Percentiles rank a stretch among this genome's conserved stretches.
phyloP scores from a whole-genome alignment of 2,797 vertebrate species.

The Girardinus metallicus region DNA sequence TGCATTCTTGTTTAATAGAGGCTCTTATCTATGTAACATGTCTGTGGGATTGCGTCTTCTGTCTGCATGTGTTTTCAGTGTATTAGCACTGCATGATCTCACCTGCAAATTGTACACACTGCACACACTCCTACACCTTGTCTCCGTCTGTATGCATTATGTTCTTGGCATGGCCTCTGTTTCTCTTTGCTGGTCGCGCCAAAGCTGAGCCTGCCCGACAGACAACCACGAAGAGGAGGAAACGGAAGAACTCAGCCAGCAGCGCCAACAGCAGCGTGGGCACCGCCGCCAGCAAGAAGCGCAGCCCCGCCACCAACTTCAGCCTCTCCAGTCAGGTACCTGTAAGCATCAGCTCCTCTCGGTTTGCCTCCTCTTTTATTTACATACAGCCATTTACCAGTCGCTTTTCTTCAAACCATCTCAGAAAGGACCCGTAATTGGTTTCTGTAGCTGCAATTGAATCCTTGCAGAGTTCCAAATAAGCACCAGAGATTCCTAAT shows the following conservation, averaged over 20 bases:
- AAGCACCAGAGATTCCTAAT: conserved; percentile 38
- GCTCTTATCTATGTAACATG: conserved; percentile 27
- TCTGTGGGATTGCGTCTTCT: neutral
- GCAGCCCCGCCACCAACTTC: conserved; percentile 92
- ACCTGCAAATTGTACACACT: conserved; percentile 12
- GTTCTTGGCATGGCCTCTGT: conserved; percentile 75
- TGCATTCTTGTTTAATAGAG: conserved; percentile 31
- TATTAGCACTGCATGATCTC: conserved; percentile 9
- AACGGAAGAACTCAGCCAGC: conserved; percentile 99
- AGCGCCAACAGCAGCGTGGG: conserved; percentile 95
- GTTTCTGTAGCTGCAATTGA: conserved; percentile 19
- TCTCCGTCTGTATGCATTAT: conserved; percentile 75
- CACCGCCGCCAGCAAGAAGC: conserved; percentile 92
- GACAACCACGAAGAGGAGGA: conserved; percentile 96
- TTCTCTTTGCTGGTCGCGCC: conserved; percentile 76
- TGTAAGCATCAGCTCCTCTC: conserved; percentile 93
- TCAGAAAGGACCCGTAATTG: conserved; percentile 2
- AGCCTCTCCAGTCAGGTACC: conserved; percentile 99
- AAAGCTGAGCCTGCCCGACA: conserved; percentile 97
- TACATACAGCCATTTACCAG: conserved; percentile 8
- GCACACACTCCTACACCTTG: conserved; percentile 48
- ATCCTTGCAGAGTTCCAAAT: conserved; percentile 37
- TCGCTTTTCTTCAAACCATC: neutral
- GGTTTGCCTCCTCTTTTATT: conserved; percentile 66
- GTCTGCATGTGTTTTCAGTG: conserved; percentile 9